A percentile compares a stretch with the other conserved stretches of the same genome.
Evolutionary conservation across 2,113 vertebrate species (phyloP).

Genomic region (Tympanuchus pallidicinctus): DNA sequence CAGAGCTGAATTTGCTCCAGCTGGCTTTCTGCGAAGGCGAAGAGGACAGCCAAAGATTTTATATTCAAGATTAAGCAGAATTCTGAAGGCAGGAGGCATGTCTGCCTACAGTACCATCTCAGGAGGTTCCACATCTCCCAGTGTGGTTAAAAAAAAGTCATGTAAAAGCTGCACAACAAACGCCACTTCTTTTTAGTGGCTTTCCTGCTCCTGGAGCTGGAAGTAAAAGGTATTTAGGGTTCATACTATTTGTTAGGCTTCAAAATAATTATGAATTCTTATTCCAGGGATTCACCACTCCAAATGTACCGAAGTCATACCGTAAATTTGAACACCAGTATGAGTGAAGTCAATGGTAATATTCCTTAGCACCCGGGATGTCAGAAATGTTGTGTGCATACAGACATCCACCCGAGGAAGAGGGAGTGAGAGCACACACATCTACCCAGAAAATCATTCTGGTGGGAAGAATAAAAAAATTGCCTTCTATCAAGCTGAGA

Average conservation of each 20-base stretch:
- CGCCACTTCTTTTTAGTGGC: not conserved
- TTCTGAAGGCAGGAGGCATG: not conserved
- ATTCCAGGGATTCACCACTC: not conserved
- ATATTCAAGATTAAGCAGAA: constrained; percentile 32
- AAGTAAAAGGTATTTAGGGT: not conserved
- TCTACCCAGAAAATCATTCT: not conserved
- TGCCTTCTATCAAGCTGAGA: not conserved
- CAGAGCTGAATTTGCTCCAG: constrained; percentile 16
- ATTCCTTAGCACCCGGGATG: not conserved
- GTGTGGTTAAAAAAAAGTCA: not conserved
- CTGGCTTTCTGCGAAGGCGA: constrained; percentile 27
- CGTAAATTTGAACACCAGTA: not conserved
- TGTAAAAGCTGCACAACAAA: not conserved
- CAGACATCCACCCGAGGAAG: not conserved
- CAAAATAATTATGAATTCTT: not conserved
- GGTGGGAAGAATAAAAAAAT: not conserved
- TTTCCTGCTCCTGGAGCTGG: not conserved
- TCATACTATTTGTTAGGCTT: not conserved
- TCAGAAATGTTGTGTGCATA: not conserved
- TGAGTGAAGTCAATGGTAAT: not conserved
- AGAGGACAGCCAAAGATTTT: constrained; percentile 10
- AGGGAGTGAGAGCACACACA: not conserved
- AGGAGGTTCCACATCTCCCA: not conserved
- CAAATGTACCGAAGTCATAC: not conserved
- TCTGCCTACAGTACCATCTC: constrained; percentile 24